These are phyloP conservation scores for Isotomurus palustris DNA, from an alignment of 2,888 invertebrate species.

Conservation along the genomic window DNA sequence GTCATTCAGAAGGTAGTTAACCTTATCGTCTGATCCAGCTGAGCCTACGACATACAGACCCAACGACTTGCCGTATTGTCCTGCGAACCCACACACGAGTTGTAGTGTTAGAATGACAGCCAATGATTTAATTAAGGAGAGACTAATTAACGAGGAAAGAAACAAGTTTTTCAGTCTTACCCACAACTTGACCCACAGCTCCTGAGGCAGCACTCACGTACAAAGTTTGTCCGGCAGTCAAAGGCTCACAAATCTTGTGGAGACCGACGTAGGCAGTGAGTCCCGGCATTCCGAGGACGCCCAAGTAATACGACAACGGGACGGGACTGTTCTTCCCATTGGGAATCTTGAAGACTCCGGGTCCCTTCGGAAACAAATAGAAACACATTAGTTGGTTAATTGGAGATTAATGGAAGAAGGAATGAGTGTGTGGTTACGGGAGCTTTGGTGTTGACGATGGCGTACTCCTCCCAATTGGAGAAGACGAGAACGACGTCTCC, in stretches of 20 bases:
- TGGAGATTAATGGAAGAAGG: too few relatives aligned
- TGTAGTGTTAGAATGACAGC: too few relatives aligned
- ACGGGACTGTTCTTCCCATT: slow-evolving; percentile 4
- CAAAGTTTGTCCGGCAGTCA: slow-evolving; percentile 15
- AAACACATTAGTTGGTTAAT: too few relatives aligned
- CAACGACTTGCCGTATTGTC: slow-evolving; percentile 16
- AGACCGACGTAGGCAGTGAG: slow-evolving; percentile 16
- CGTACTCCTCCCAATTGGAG: slow-evolving; percentile 12
- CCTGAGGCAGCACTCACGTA: slow-evolving; percentile 17
- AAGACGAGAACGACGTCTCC: slow-evolving; percentile 6
- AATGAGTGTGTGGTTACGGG: background rate
- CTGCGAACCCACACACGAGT: too few relatives aligned
- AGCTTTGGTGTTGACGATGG: background rate
- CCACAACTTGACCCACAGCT: slow-evolving; percentile 12
- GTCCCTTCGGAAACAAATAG: too few relatives aligned
- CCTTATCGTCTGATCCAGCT: slow-evolving; percentile 15
- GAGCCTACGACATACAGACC: slow-evolving; percentile 17
- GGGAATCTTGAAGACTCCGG: background rate
- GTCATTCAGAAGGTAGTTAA: slow-evolving; percentile 12
- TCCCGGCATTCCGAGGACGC: slow-evolving; percentile 16
- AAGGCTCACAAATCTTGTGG: slow-evolving; percentile 17
- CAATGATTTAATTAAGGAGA: too few relatives aligned
- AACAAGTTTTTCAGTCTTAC: too few relatives aligned
- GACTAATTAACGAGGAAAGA: too few relatives aligned
- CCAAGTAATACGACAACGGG: slow-evolving; percentile 14